Percentiles rank a stretch among this genome's conserved stretches.
Conservation (phyloP, 2,888 invertebrate genomes). For the Caenorhabditis sp. region DNA sequence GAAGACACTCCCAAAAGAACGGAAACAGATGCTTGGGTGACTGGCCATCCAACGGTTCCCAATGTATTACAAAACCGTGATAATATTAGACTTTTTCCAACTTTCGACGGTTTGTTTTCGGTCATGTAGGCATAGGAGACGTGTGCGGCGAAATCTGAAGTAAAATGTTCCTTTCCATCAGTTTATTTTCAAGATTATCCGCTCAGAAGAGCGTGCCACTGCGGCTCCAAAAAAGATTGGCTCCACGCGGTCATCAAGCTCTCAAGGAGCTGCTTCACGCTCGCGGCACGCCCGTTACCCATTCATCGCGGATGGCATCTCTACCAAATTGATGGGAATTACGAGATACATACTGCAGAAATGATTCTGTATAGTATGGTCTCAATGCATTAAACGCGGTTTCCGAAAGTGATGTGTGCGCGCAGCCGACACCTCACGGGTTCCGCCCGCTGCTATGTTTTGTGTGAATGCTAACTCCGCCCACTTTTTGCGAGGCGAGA, state of each 20-base stretch:
- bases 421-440: slow-evolving; percentile 5
- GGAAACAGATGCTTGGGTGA: slow-evolving; percentile 69
- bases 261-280: slow-evolving; percentile 9
- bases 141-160: slow-evolving; percentile 73
- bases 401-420: neutral
- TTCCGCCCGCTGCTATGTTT: neutral
- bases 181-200: neutral
- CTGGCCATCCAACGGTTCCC: slow-evolving; percentile 74
- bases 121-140: slow-evolving; percentile 75
- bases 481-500: neutral
- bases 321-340: slow-evolving; percentile 46
- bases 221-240: slow-evolving; percentile 14
- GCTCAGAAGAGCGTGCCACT: slow-evolving; percentile 34
- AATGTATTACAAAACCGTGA: slow-evolving; percentile 58
- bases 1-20: slow-evolving; percentile 72
- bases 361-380: slow-evolving; percentile 63
- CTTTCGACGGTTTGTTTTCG: slow-evolving; percentile 36
- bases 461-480: neutral
- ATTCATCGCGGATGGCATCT: slow-evolving; percentile 32
- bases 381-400: neutral
- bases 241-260: slow-evolving; percentile 10
- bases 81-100: slow-evolving; percentile 15
- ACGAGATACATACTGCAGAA: slow-evolving; percentile 62
- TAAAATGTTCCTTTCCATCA: neutral
- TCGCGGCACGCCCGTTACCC: slow-evolving; percentile 9